A percentile compares a stretch with the other conserved stretches of the same genome.
These are phyloP conservation scores for Agelas oroides DNA, from an alignment of 37 sponge, comb jelly and placozoan species.

Conservation along the genomic window DNA sequence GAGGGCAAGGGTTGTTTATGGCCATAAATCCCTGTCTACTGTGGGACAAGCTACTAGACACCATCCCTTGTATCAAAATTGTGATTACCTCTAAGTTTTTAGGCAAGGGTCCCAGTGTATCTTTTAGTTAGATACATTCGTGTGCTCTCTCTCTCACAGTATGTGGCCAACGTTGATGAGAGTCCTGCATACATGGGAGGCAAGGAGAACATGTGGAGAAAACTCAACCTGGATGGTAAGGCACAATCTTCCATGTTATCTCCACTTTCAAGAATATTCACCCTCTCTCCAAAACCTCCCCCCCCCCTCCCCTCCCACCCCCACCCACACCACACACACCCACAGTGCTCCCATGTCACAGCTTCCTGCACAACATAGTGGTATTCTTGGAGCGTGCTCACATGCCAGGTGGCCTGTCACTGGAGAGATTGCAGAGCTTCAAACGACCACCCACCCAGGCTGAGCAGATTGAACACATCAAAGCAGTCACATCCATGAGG, in stretches of 20 bases:
- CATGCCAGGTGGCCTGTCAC: background rate
- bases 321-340: too few relatives aligned
- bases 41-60: too few relatives aligned
- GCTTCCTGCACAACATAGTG: slow-evolving; percentile 49
- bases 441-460: slow-evolving; percentile 49
- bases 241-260: too few relatives aligned
- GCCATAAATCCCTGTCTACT: too few relatives aligned
- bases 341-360: slow-evolving; percentile 66
- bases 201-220: slow-evolving; percentile 93
- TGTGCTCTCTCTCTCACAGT: too few relatives aligned
- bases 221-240: slow-evolving; percentile 75
- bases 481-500: slow-evolving; percentile 38
- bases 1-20: too few relatives aligned
- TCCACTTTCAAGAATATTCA: too few relatives aligned
- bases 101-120: too few relatives aligned
- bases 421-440: slow-evolving; percentile 30
- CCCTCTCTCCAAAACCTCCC: too few relatives aligned
- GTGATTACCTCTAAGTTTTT: too few relatives aligned
- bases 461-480: slow-evolving; percentile 44
- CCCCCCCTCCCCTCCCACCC: background rate
- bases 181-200: slow-evolving; percentile 92
- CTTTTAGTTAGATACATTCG: too few relatives aligned
- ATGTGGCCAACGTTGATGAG: slow-evolving; percentile 83
- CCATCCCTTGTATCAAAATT: too few relatives aligned
- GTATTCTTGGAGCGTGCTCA: slow-evolving; percentile 12